These are phyloP conservation scores for Cladorhizidae sp. DNA, from an alignment of 37 sponge, comb jelly and placozoan genomes.

Conservation along the genomic window DNA sequence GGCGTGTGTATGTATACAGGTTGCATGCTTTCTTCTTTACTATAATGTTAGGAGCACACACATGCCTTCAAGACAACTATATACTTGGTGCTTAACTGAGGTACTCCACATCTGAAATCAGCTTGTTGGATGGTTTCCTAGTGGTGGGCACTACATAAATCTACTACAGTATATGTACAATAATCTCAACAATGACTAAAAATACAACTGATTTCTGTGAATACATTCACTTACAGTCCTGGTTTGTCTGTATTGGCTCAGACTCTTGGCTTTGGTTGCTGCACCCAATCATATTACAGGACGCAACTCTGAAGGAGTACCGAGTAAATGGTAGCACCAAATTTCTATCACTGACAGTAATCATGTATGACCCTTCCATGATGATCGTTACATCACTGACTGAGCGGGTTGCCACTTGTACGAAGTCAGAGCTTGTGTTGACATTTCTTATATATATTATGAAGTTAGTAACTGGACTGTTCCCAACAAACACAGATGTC, in stretches of 20 bases:
- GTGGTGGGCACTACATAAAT: too few species aligned
- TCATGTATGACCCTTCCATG: background rate
- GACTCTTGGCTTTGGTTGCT: slow-evolving; percentile 35
- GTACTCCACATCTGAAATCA: too few species aligned
- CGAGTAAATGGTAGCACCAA: slow-evolving; percentile 56
- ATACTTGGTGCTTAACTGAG: too few species aligned
- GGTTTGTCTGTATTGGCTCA: slow-evolving; percentile 13
- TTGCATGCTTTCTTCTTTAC: too few species aligned
- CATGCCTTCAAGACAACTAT: too few species aligned
- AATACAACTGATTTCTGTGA: too few species aligned
- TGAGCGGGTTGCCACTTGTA: background rate
- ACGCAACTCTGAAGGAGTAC: slow-evolving; percentile 55
- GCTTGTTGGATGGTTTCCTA: too few species aligned
- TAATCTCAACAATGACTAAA: too few species aligned
- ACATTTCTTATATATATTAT: slow-evolving; percentile 24
- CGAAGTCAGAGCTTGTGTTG: background rate
- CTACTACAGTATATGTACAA: too few species aligned
- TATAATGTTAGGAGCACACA: too few species aligned
- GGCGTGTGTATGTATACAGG: too few species aligned
- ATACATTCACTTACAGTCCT: slow-evolving; percentile 66
- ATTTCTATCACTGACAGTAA: slow-evolving; percentile 6
- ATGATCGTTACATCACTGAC: background rate
- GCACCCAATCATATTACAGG: slow-evolving; percentile 61
- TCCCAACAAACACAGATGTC: slow-evolving; percentile 63
- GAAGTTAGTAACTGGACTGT: slow-evolving; percentile 36